Evolutionary conservation across 1,140 invertebrate genomes (phyloP).

Genomic region (Arctopsyche grandis): DNA sequence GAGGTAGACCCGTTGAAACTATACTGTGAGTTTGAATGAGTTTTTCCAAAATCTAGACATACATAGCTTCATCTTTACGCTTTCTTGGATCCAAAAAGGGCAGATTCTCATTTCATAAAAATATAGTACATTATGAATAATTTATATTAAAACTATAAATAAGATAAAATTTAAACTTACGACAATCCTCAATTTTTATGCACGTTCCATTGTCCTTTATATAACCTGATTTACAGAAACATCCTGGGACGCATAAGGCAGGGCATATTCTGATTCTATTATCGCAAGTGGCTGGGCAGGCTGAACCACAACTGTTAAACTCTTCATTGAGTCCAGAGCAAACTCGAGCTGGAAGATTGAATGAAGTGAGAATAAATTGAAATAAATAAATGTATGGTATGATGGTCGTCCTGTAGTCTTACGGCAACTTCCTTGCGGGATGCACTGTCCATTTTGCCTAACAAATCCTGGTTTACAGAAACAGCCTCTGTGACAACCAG

Average conservation of each 20-base stretch:
- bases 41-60: not conserved
- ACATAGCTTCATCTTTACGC: too few species aligned
- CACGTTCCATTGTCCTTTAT: slow-evolving; percentile 34
- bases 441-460: not conserved
- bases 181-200: slow-evolving; percentile 37
- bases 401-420: not conserved
- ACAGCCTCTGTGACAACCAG: not conserved
- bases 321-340: slow-evolving; percentile 19
- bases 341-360: not conserved
- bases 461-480: slow-evolving; percentile 24
- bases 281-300: slow-evolving; percentile 12
- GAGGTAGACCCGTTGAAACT: too few species aligned
- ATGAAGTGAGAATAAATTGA: not conserved
- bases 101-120: too few species aligned
- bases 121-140: too few species aligned
- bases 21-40: too few species aligned
- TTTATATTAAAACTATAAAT: too few species aligned
- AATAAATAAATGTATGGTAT: too few species aligned
- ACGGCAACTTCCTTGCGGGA: not conserved
- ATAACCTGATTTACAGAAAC: slow-evolving; percentile 34
- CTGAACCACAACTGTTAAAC: slow-evolving; percentile 3
- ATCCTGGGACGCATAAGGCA: not conserved
- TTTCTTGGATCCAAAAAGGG: too few species aligned
- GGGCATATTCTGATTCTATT: slow-evolving; percentile 3
- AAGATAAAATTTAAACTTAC: slow-evolving; percentile 7